Evolutionary conservation across 2,797 vertebrate species (phyloP), one percentile per base, ranked within the genome.

Genomic region (Trematomus bernacchii): DNA sequence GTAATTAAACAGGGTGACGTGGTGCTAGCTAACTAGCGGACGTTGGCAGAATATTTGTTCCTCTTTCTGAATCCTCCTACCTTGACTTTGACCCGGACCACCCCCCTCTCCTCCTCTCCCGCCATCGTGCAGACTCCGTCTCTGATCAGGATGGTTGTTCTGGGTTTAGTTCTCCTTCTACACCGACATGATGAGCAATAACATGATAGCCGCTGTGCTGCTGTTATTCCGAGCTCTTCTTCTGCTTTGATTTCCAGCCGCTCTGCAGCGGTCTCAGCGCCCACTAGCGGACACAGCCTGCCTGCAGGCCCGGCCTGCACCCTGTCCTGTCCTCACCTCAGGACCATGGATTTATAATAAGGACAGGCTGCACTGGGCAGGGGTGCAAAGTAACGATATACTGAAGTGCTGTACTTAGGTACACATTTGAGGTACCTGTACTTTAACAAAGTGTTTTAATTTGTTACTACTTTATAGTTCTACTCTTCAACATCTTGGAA

Each of bases 21-120:
- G 27, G 19, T 0, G 73, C 67, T 60, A 69, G 66, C 62, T 69
- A 47, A 43, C 66, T 19, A 60, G 61, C 81, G 33, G 30, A 52
- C 71, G 54, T 23, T 55, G 18, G 40, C 54, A 43, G 66, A 42
- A 40, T 48, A 3, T 60, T 40, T 23, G 23, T 40, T 18, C 14
- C 10, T 33, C 2, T 21, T 30, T 11, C 10, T 8, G 2, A 1
- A 42, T 1, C 3, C 3, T 66, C 82, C 70, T 91, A 96, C 95
- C 95, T 95, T 96, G 74, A 96, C 95, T 94, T 93, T 94, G 82
- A 96, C 95, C 16, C 95, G 95, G 43, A 96, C 95, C 61, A 96
- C 95, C 88, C 90, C 95, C 84, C 95, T 90, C 91, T 96, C 95
- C 88, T 96, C 95, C 91, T 96, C 95, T 62, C 88, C 85, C 18